phyloP scores from a whole-genome alignment of 2,113 vertebrate species.

The Burhinus oedicnemus region DNA sequence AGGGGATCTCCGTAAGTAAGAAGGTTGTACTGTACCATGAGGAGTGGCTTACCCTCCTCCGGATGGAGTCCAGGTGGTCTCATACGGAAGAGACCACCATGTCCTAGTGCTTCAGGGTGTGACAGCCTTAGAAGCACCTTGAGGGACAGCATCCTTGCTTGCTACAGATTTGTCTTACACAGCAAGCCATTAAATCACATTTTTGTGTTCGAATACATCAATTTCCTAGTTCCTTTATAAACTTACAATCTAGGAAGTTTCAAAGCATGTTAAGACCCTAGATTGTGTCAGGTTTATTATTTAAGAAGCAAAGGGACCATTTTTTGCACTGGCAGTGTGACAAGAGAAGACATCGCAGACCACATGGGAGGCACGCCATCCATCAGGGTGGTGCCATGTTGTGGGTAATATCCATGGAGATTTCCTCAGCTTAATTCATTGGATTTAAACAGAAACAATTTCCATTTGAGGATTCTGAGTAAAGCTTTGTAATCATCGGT shows the following conservation, averaged over 20 bases:
- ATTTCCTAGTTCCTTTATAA: not conserved
- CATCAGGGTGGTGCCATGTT: not conserved
- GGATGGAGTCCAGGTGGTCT: not conserved
- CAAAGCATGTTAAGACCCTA: not conserved
- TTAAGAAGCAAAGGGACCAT: not conserved
- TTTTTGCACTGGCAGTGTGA: not conserved
- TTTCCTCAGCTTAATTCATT: not conserved
- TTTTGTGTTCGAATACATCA: not conserved
- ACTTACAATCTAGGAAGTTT: not conserved
- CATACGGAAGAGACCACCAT: not conserved
- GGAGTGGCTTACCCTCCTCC: not conserved
- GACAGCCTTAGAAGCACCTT: not conserved
- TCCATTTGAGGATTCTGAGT: not conserved
- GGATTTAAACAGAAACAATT: not conserved
- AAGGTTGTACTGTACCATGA: not conserved
- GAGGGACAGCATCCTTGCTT: not conserved
- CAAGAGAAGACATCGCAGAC: not conserved
- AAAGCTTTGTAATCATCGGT: not conserved
- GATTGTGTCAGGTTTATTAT: not conserved
- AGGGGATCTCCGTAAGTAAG: not conserved
- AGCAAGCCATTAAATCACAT: not conserved
- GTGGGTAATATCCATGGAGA: not conserved
- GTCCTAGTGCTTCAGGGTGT: not conserved
- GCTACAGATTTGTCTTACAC: not conserved
- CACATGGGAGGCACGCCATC: rapidly evolving